A percentile compares a stretch with the other conserved stretches of the same genome.
Evolutionary conservation across 30 jellyfish, hydroid and myxozoan species (phyloP).

Genomic region (Aurelia aurita): DNA sequence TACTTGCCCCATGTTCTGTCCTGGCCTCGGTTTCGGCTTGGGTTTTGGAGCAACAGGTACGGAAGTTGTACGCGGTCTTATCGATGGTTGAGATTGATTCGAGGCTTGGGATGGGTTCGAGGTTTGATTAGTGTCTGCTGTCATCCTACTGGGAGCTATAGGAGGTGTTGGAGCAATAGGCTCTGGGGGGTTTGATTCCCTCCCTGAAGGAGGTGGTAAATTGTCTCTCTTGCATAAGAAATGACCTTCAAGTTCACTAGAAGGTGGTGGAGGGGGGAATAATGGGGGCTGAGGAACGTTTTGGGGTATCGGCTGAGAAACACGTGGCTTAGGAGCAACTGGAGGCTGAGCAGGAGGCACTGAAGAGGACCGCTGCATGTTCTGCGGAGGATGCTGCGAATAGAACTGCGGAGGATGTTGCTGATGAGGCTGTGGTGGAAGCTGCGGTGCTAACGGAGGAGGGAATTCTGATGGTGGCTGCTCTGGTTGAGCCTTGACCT

Average conservation of each 20-base stretch:
- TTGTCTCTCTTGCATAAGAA: constrained; percentile 52
- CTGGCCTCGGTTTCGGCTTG: constrained; percentile 80
- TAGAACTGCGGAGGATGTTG: background rate
- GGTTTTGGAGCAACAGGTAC: constrained; percentile 82
- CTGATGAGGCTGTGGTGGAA: background rate
- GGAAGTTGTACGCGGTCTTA: constrained; percentile 49
- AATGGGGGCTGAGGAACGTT: constrained; percentile 10
- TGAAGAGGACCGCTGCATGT: background rate
- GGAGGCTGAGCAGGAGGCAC: background rate
- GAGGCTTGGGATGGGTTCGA: background rate
- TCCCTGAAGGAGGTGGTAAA: constrained; percentile 72
- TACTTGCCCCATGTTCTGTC: constrained; percentile 75
- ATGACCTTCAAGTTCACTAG: constrained; percentile 39
- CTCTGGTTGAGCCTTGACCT: too few relatives aligned
- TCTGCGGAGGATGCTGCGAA: background rate
- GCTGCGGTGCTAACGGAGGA: constrained; percentile 5
- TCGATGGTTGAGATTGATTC: constrained; percentile 33
- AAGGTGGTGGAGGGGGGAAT: constrained; percentile 79
- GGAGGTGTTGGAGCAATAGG: constrained; percentile 42
- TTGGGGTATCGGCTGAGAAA: background rate
- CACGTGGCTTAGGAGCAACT: background rate
- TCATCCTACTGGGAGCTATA: constrained; percentile 24
- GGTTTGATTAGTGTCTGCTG: background rate
- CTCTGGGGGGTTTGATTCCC: constrained; percentile 33
- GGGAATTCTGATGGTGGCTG: background rate